Evolutionary conservation across 1,140 invertebrate genomes (phyloP).

Genomic region (Zaprionus ghesquierei): DNA sequence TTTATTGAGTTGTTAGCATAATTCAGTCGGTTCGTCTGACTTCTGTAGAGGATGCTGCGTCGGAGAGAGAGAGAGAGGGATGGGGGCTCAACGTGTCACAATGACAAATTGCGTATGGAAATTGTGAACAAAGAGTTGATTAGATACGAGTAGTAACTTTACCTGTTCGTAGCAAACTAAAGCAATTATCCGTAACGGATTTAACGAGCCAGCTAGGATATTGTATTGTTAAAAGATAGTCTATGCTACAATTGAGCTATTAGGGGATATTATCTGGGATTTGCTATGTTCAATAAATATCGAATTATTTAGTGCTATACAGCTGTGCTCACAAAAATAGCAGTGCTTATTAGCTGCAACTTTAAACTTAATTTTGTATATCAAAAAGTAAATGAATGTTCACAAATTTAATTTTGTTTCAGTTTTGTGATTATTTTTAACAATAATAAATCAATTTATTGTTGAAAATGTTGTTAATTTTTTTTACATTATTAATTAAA

Average conservation of each 20-base stretch:
- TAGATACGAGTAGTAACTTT: background rate
- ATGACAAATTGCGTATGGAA: background rate
- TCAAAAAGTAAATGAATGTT: too few species aligned
- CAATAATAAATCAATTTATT: too few species aligned
- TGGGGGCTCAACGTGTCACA: background rate
- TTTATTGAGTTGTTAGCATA: conserved; percentile 31
- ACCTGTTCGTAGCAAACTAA: background rate
- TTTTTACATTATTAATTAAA: too few species aligned
- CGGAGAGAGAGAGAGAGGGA: background rate
- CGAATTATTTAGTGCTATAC: too few species aligned
- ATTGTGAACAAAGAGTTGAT: background rate
- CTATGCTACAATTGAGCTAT: background rate
- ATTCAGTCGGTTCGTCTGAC: conserved; percentile 4
- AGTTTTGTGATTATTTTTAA: too few species aligned
- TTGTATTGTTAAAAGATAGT: background rate
- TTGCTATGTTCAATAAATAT: too few species aligned
- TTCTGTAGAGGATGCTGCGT: background rate
- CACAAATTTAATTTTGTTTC: too few species aligned
- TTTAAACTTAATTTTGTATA: too few species aligned
- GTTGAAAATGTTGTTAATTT: too few species aligned
- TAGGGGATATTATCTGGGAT: too few species aligned
- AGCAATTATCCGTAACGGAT: background rate
- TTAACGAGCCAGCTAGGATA: background rate
- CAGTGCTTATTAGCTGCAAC: too few species aligned
- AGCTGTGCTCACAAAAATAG: too few species aligned